Base-by-base conservation (phyloP, 2,113 vertebrate species). In the Centrocercus urophasianus region DNA sequence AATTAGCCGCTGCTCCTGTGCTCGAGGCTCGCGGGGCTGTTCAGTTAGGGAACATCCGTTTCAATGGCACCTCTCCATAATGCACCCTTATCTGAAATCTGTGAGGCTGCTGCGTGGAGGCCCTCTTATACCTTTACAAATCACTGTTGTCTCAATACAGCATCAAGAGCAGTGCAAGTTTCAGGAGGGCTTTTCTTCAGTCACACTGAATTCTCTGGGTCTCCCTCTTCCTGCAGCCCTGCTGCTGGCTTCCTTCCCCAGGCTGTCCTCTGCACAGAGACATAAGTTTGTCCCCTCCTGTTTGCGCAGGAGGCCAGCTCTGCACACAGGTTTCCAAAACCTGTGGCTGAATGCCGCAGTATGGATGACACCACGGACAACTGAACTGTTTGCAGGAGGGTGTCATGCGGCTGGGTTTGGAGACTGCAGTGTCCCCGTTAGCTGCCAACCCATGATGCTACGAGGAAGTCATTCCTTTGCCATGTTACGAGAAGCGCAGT, bases 1-100 rank as follows among this genome's bases (percentile, higher is more conserved):
- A 93, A 93, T 95, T 93, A 88, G 82, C 91, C 6, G 6, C 75
- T 36, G 75, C 87, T 95, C 82, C 74, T 60, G 81, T 7, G 16
- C 75, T 67, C 50, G 93, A 88, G 91, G 75, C 75, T 96, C 69
- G 47, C 32, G 6, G 87, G 78, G 19, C 84, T 18, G 32, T 71
- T 93, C 81, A 86, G 8, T 78, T 30, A 10, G 82, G 87, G 90
- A 59, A 63, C 89, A 86, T 78, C 50, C 5, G 75, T 93, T 95
- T 91, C 79, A 80, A 2, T 86, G 82, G 91, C 47, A 77, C 74
- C 93, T 81, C 19, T 92, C 85, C 73, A 48, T 25, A 91, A 57
- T 72, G 2, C 36, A 56, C 79, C 84, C 79, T 95, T 88, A 80
- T 74, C 95, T 30, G 6, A 32, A 50, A 83, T 86, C 75, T 56